These are phyloP conservation scores for Gerris lacustris DNA, from an alignment of 2,888 invertebrate genomes.

Conservation along the genomic window DNA sequence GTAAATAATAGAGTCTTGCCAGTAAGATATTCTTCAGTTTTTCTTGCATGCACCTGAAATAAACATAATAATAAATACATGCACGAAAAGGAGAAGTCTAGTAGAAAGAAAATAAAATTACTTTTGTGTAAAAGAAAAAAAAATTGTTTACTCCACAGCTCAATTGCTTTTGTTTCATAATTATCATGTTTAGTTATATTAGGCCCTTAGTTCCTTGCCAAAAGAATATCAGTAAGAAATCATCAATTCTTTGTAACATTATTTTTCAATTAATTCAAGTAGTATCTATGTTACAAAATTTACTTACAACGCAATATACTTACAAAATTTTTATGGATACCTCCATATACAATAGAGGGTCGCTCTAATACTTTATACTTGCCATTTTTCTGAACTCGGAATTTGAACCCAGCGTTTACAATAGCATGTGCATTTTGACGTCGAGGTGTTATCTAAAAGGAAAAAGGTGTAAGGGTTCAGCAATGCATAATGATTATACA, in stretches of 20 bases:
- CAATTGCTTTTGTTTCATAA: no score
- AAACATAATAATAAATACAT: conserved; percentile 1
- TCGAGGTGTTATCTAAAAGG: conserved; percentile 54
- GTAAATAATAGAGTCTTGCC: conserved; percentile 41
- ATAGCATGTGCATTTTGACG: conserved; percentile 64
- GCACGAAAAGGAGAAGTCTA: no score
- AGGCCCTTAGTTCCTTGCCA: no score
- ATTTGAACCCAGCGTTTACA: conserved; percentile 59
- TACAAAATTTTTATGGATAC: conserved; percentile 39
- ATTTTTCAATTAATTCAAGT: neutral
- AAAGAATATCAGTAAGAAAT: neutral
- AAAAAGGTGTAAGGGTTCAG: neutral
- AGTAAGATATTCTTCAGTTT: conserved; percentile 22
- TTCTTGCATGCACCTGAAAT: conserved; percentile 22
- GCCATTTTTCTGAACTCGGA: conserved; percentile 42
- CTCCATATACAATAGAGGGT: conserved; percentile 43
- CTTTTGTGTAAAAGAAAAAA: no score
- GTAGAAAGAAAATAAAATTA: no score
- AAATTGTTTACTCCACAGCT: no score
- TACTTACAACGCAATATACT: conserved; percentile 27
- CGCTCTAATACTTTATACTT: conserved; percentile 43
- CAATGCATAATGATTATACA: no score
- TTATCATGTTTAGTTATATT: no score
- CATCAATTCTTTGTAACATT: neutral
- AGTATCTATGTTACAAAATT: neutral